Percentiles rank a stretch among this genome's conserved stretches.
Evolutionary conservation across 2,797 vertebrate species (phyloP).

Genomic region (Ciconia nigra): DNA sequence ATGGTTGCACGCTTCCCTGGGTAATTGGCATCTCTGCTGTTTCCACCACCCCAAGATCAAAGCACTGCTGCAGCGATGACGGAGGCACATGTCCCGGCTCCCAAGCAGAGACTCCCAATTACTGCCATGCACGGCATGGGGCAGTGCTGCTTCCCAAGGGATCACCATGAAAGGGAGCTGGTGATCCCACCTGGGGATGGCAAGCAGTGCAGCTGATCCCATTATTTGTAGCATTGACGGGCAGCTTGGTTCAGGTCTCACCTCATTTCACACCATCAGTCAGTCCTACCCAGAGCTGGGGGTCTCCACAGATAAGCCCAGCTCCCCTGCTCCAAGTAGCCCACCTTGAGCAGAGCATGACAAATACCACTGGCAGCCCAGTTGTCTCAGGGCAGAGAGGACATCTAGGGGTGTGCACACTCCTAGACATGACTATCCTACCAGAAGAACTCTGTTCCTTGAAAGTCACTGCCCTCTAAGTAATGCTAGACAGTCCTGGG

Average conservation of each 20-base stretch:
- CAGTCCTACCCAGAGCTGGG: neutral
- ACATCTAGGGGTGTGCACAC: neutral
- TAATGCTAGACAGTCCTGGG: neutral
- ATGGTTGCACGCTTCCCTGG: neutral
- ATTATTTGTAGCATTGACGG: fast-evolving
- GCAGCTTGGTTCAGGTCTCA: neutral
- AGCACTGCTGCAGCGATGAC: neutral
- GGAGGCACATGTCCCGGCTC: neutral
- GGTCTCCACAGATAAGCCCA: neutral
- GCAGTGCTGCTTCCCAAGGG: neutral
- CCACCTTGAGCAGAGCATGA: neutral
- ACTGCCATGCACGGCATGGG: fast-evolving
- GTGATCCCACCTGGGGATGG: neutral
- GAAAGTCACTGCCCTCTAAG: neutral
- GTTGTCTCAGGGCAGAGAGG: neutral
- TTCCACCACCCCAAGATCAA: neutral
- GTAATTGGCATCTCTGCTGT: neutral
- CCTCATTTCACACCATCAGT: neutral
- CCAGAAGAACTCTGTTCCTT: neutral
- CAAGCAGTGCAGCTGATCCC: neutral
- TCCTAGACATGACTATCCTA: neutral
- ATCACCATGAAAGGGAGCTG: neutral
- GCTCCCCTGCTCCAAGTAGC: neutral
- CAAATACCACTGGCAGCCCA: neutral
- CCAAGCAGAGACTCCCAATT: neutral